Evolutionary conservation across 1,140 invertebrate genomes (phyloP).

Genomic region (roundworm (Caenorhabditis elegans)): WBcel235 BX284604.4:9816001-9816500

Average conservation of each 20-base stretch:
- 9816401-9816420: no score
- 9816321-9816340: not conserved
- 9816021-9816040: no score
- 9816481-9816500: no score
- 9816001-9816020: no score
- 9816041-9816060: no score
- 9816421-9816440: no score
- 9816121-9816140: not conserved
- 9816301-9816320: not conserved
- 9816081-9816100: no score
- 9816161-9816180: constrained; percentile 17
- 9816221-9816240: not conserved
- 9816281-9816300: not conserved
- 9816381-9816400: not conserved
- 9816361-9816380: not conserved
- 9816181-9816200: constrained; percentile 8
- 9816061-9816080: no score
- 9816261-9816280: not conserved
- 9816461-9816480: no score
- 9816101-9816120: no score
- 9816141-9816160: not conserved
- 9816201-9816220: not conserved
- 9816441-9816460: no score
- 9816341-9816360: not conserved
- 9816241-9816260: constrained; percentile 28